Evolutionary conservation across 2,797 vertebrate species (phyloP).

Genomic region (Rhinophrynus dorsalis): DNA sequence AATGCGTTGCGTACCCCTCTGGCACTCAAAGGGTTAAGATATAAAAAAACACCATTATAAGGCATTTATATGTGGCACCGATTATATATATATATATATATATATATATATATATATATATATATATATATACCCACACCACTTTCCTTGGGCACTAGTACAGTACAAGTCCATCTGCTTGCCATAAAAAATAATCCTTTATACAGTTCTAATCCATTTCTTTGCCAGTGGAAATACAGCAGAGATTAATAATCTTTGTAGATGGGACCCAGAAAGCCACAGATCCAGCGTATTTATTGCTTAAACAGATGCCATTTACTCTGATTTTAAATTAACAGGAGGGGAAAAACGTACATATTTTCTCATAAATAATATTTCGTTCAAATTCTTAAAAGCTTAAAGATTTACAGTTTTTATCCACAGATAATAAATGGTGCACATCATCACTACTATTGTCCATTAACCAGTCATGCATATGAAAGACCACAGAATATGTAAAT

Average conservation of each 20-base stretch:
- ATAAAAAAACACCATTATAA: too few relatives aligned
- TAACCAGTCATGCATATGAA: too few relatives aligned
- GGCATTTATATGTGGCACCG: not conserved
- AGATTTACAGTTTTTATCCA: constrained; percentile 36
- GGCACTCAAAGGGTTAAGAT: too few relatives aligned
- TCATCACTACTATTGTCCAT: too few relatives aligned
- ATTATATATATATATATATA: constrained; percentile 1
- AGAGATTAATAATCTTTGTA: constrained; percentile 61
- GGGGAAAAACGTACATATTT: constrained; percentile 42
- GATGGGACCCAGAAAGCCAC: constrained; percentile 50
- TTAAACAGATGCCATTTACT: constrained; percentile 62
- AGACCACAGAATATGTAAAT: too few relatives aligned
- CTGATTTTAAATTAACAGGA: constrained; percentile 39
- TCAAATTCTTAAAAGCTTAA: constrained; percentile 50
- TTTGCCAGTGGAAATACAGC: constrained; percentile 59
- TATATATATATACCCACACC: too few relatives aligned
- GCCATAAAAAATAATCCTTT: constrained; percentile 59
- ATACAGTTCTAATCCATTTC: constrained; percentile 62
- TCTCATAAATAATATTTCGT: constrained; percentile 49
- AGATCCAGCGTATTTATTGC: constrained; percentile 60
- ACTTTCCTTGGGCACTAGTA: constrained; percentile 51
- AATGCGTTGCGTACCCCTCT: too few relatives aligned
- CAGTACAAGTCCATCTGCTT: constrained; percentile 61
- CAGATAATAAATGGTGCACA: not conserved
- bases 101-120: constrained; percentile 3